Percentiles rank a stretch among this genome's conserved stretches.
Evolutionary conservation across 1,140 invertebrate species (phyloP).

Genomic region (Drosophila ogumai): DNA sequence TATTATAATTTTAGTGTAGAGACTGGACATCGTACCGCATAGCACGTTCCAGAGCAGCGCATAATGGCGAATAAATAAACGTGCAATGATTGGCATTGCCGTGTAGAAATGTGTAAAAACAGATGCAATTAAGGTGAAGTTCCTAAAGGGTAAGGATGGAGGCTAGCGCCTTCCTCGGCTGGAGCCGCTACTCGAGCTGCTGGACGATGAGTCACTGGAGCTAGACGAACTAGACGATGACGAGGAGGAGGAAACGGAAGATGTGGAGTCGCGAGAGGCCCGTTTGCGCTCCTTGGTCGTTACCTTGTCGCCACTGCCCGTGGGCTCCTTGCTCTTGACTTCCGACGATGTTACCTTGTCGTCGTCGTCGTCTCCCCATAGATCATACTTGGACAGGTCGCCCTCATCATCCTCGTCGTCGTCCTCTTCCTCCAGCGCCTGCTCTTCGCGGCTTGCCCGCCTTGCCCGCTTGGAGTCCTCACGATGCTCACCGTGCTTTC

Average conservation of each 20-base stretch:
- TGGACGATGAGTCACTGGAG: constrained; percentile 67
- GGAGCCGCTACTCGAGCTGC: constrained; percentile 63
- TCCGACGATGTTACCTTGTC: constrained; percentile 82
- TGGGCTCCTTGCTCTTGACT: constrained; percentile 43
- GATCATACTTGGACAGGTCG: constrained; percentile 93
- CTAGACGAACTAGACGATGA: constrained; percentile 75
- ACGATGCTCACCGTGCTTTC: constrained; percentile 76
- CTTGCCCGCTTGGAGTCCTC: constrained; percentile 42
- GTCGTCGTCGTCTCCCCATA: constrained; percentile 90
- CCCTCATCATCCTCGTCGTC: constrained; percentile 89
- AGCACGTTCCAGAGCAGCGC: constrained; percentile 51
- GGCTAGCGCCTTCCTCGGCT: constrained; percentile 44
- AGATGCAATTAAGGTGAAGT: constrained; percentile 32
- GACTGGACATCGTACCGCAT: constrained; percentile 42
- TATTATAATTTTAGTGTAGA: constrained; percentile 57
- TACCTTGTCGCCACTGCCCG: constrained; percentile 51
- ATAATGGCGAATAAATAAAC: constrained; percentile 67
- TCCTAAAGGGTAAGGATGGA: constrained; percentile 11
- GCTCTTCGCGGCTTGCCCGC: constrained; percentile 82
- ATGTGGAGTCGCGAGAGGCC: constrained; percentile 52
- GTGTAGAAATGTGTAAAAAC: constrained; percentile 25
- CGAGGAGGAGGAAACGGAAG: constrained; percentile 73
- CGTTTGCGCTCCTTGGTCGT: constrained; percentile 40
- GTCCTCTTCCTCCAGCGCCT: constrained; percentile 86
- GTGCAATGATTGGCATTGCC: constrained; percentile 19